Percentiles rank a stretch among this genome's conserved stretches.
Conservation (phyloP, 1,140 invertebrate species). For the Augochlora pura region DNA sequence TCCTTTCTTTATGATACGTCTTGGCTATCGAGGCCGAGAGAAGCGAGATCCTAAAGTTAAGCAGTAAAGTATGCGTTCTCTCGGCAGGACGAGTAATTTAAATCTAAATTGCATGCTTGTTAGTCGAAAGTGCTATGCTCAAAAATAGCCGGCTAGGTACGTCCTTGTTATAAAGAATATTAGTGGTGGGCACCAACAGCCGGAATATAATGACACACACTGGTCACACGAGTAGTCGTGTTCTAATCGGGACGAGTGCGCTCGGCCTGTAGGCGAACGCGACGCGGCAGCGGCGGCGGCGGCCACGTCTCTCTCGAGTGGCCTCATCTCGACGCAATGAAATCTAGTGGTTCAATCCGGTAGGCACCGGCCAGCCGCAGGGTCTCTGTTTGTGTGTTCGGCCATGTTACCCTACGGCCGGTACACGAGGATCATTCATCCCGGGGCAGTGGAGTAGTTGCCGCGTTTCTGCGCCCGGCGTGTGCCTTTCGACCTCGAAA, state of each 20-base stretch:
- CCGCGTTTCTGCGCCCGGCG: not conserved
- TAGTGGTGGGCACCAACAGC: too few relatives aligned
- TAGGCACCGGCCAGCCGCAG: constrained; percentile 42
- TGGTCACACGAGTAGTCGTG: constrained; percentile 22
- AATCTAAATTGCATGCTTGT: too few relatives aligned
- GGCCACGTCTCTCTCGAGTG: constrained; percentile 41
- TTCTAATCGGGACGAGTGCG: constrained; percentile 53
- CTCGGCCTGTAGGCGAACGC: constrained; percentile 22
- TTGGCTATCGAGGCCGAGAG: too few relatives aligned
- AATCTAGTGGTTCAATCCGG: constrained; percentile 54
- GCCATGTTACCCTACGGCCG: constrained; percentile 45
- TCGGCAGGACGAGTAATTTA: too few relatives aligned
- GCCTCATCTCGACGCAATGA: constrained; percentile 58
- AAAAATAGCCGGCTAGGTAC: too few relatives aligned
- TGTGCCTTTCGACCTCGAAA: constrained; percentile 42
- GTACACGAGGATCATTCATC: constrained; percentile 60
- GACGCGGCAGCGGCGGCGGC: constrained; percentile 7
- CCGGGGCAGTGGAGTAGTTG: too few relatives aligned
- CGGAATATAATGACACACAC: constrained; percentile 52
- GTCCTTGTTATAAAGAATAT: too few relatives aligned
- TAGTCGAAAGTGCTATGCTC: too few relatives aligned
- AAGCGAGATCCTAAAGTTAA: too few relatives aligned
- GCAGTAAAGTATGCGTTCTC: too few relatives aligned
- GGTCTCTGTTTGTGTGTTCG: constrained; percentile 52
- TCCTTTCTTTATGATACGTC: too few relatives aligned